phyloP scores from a whole-genome alignment of 53 echinoderm and acorn worm species.

The Luidia sarsii region DNA sequence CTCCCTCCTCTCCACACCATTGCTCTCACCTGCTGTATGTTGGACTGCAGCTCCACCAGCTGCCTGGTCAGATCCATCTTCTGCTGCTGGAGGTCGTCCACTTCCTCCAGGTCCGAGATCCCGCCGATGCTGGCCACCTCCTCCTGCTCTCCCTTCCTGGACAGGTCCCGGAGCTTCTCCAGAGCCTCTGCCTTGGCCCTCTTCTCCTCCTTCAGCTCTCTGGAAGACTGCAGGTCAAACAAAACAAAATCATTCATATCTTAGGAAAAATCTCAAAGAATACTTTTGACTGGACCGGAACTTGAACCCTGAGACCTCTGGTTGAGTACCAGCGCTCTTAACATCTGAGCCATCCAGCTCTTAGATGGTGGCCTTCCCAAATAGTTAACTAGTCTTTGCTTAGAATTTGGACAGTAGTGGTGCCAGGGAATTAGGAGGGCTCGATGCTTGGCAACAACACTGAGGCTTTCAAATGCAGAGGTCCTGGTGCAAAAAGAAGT shows the following conservation, averaged over 20 bases:
- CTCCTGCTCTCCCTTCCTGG: conserved; percentile 67
- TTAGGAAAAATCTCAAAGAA: not conserved
- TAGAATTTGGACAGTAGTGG: not conserved
- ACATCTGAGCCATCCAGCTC: no score
- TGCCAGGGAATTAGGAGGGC: no score
- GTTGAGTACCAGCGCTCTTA: no score
- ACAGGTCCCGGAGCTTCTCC: conserved; percentile 54
- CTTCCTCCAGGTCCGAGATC: conserved; percentile 81
- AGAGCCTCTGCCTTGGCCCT: conserved; percentile 46
- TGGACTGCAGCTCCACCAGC: conserved; percentile 50
- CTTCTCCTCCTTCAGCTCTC: conserved; percentile 49
- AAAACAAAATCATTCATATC: not conserved
- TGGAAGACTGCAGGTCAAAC: conserved; percentile 1
- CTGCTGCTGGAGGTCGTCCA: conserved; percentile 78
- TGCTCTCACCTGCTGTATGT: conserved; percentile 50
- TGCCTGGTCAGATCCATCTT: conserved; percentile 72
- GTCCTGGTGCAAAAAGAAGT: no score
- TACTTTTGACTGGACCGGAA: no score
- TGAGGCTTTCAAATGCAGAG: no score
- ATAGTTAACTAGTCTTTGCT: no score
- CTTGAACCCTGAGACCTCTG: no score
- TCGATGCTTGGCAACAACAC: no score
- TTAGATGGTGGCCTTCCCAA: no score
- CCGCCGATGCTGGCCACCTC: conserved; percentile 76
- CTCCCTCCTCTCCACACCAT: not conserved